Evolutionary conservation across 2,797 vertebrate genomes (phyloP).

Genomic region (Pangasius larnaudii): DNA sequence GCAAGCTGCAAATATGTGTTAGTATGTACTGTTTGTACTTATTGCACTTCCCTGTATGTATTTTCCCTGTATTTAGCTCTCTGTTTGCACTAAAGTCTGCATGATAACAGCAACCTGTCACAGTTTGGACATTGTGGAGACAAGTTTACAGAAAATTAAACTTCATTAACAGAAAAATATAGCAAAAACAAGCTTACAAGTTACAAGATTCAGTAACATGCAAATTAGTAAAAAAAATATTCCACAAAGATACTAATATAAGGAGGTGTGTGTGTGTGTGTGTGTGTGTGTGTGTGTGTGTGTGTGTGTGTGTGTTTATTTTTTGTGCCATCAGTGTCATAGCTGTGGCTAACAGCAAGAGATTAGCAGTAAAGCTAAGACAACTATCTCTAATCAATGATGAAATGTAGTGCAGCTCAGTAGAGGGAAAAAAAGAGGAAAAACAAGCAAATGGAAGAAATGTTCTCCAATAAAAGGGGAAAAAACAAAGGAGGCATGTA

Average conservation of each 20-base stretch:
- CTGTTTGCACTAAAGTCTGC: background rate
- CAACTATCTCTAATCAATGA: constrained; percentile 63
- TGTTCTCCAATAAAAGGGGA: background rate
- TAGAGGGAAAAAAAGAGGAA: constrained; percentile 22
- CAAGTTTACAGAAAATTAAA: background rate
- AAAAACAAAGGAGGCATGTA: constrained; percentile 3
- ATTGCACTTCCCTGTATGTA: constrained; percentile 20
- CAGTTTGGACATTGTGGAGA: background rate
- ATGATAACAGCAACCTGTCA: background rate
- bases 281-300: constrained; percentile 6
- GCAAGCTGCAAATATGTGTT: constrained; percentile 9
- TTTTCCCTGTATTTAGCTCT: no score
- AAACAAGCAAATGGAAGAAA: constrained; percentile 38
- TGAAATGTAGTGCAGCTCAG: constrained; percentile 52
- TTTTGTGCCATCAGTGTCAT: constrained; percentile 12
- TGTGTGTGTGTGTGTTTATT: background rate
- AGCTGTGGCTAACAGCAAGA: constrained; percentile 61
- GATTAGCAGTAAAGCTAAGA: constrained; percentile 55
- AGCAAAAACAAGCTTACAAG: no score
- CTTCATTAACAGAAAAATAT: background rate
- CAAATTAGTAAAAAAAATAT: background rate
- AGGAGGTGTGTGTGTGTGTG: background rate
- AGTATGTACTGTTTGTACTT: background rate
- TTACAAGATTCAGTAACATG: background rate
- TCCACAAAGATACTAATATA: background rate